Base-by-base conservation (phyloP, 2,797 vertebrate genomes). In the Acanthiza pusilla region DNA sequence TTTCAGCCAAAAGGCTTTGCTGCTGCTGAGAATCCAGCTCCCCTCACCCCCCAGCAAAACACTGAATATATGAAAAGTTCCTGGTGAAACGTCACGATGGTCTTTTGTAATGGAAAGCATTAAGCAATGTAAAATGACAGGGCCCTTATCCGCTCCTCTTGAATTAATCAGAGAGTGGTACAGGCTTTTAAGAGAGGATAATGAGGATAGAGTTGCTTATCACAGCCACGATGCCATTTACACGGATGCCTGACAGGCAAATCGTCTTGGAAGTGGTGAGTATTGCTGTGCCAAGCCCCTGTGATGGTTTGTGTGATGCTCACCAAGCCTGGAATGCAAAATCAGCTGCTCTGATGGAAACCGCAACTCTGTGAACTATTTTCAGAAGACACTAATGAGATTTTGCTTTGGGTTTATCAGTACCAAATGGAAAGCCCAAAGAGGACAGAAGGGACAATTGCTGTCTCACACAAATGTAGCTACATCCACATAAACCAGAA, bases 151-250 rank as follows among this genome's bases (percentile, higher is more conserved):
- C 1, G 0, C 57, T 85, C 25, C 80, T 79, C 80, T 76, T 80
- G 57, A 89, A 87, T 84, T 80, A 95, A 87, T 92, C 88, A 82
- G 77, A 67, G 85, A 90, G 90, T 36, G 53, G 75, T 72, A 47
- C 7, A 91, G 53, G 78, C 77, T 82, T 86, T 88, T 91, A 71
- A 76, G 66, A 65, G 80, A 85, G 74, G 40, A 92, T 92, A 93
- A 94, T 88, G 71, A 86, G 68, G 60, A 70, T 6, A 55, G 27
- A 81, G 77, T 62, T 89, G n/a, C 89, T 95, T 89, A 89, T 89
- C 57, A 73, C 14, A n/a, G 70, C 67, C 48, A 60, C 0, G 2
- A 73, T 51, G 47, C 70, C 80, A 67, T 85, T 87, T 93, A 58
- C 80, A 75, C 11, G 34, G 34, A 75, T 43, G 72, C 27, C 78